Conservation (phyloP, 2,113 vertebrate genomes). For the Seriola dumerili region DNA sequence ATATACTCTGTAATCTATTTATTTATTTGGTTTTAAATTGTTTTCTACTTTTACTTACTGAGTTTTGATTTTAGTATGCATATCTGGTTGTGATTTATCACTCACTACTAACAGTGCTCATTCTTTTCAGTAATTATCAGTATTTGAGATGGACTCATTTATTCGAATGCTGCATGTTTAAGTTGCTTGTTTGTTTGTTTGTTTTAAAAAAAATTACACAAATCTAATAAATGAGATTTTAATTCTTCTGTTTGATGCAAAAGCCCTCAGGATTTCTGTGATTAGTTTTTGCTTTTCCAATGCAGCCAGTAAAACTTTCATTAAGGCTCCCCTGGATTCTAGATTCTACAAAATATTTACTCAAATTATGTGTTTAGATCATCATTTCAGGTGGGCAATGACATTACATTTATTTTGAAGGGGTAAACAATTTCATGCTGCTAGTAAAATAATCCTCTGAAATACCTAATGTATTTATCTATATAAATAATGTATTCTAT, state of each 20-base stretch:
- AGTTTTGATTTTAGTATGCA: neutral
- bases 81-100: neutral
- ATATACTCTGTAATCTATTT: neutral
- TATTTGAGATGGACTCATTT: constrained; percentile 2
- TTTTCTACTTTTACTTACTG: neutral
- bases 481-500: neutral
- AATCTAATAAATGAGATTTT: constrained; percentile 43
- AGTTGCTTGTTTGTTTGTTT: neutral
- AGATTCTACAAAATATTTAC: constrained; percentile 32
- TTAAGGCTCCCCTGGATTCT: constrained; percentile 51
- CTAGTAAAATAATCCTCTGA: neutral
- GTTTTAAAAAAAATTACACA: neutral
- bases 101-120: neutral
- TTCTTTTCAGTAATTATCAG: neutral
- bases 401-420: constrained; percentile 12
- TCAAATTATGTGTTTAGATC: constrained; percentile 17
- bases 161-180: neutral
- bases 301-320: constrained; percentile 63
- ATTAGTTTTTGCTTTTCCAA: constrained; percentile 64
- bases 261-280: constrained; percentile 47
- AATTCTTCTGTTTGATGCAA: constrained; percentile 41
- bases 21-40: neutral
- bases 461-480: neutral
- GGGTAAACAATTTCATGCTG: neutral
- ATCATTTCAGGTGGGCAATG: neutral